Conservation (phyloP, 2,797 vertebrate species). For the Thamnophis elegans region DNA sequence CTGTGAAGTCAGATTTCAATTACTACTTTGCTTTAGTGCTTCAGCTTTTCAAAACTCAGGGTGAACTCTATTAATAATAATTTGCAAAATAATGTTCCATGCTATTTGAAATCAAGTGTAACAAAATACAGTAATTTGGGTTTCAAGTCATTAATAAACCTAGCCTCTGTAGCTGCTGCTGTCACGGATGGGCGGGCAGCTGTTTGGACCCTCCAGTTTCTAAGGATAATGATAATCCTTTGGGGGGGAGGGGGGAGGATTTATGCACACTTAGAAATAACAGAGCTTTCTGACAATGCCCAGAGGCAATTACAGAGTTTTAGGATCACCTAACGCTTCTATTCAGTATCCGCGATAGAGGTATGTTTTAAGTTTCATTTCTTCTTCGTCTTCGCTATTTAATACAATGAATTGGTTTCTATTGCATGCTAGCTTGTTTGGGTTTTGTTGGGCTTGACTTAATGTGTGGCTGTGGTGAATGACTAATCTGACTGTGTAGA, state of each 20-base stretch:
- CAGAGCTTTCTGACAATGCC: constrained; percentile 42
- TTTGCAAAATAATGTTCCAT: constrained; percentile 45
- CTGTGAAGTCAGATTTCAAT: constrained; percentile 3
- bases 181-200: constrained; percentile 40
- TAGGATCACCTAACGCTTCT: constrained; percentile 13
- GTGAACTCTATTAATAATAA: constrained; percentile 44
- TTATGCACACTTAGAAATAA: constrained; percentile 50
- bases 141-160: constrained; percentile 51
- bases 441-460: background rate
- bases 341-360: background rate
- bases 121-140: constrained; percentile 46
- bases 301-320: constrained; percentile 50
- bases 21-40: constrained; percentile 5
- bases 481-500: background rate
- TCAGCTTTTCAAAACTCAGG: constrained; percentile 24
- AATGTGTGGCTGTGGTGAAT: background rate
- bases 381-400: background rate
- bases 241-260: constrained; percentile 39
- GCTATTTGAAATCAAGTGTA: constrained; percentile 33
- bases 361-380: background rate
- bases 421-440: background rate
- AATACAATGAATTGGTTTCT: background rate
- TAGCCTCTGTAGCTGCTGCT: constrained; percentile 41
- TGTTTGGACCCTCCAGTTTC: constrained; percentile 39
- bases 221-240: constrained; percentile 52